phyloP scores from a whole-genome alignment of 2,888 invertebrate genomes.

The Tenthredo amoena region DNA sequence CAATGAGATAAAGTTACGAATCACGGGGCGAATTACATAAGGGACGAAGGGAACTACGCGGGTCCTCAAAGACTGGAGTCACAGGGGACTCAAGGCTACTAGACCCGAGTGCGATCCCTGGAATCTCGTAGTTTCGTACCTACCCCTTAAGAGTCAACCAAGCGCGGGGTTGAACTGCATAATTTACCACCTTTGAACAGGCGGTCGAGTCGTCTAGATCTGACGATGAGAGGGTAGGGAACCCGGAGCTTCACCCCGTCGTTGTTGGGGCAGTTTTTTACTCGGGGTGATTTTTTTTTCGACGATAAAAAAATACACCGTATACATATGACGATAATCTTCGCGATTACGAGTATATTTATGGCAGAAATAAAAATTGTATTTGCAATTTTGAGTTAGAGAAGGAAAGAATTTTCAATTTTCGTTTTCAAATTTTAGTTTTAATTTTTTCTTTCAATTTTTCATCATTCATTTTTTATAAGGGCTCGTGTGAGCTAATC shows the following conservation, averaged over 20 bases:
- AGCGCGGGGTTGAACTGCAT: slow-evolving; percentile 44
- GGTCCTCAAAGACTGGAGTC: background rate
- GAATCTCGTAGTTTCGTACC: slow-evolving; percentile 21
- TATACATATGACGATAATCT: background rate
- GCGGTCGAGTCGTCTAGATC: slow-evolving; percentile 28
- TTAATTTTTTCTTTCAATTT: background rate
- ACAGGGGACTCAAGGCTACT: background rate
- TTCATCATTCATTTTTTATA: background rate
- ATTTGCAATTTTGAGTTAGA: background rate
- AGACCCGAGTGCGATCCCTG: slow-evolving; percentile 25
- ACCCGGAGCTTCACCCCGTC: background rate
- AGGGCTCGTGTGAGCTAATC: background rate
- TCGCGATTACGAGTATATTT: background rate
- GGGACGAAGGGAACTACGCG: background rate
- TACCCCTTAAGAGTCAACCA: slow-evolving; percentile 36
- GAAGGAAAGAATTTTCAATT: background rate
- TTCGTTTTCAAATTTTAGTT: background rate
- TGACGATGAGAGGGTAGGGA: slow-evolving; percentile 14
- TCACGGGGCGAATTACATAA: background rate
- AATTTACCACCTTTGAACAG: slow-evolving; percentile 49
- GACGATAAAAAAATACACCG: background rate
- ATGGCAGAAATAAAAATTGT: background rate
- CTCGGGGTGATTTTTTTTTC: background rate
- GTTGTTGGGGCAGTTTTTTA: slow-evolving; percentile 4
- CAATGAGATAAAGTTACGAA: background rate